Evolutionary conservation across 92 coral and sea anemone species (phyloP), one percentile per base, ranked within the genome.

Genomic region (Porites divaricata): DNA sequence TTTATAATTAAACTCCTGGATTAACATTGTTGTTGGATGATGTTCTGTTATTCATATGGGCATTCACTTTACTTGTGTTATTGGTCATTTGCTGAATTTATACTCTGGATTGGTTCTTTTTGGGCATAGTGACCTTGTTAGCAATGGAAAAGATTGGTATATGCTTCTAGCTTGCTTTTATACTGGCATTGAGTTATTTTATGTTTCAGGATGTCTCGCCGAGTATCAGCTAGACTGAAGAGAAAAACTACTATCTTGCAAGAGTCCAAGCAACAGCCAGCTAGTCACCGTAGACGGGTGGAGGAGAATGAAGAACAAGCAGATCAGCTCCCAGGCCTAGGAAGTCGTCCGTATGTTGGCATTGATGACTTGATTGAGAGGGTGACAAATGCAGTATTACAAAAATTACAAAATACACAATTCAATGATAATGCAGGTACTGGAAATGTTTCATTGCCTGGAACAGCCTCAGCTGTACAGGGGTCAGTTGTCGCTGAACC

Each of bases 401-500:
- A 4, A 64, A 64, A 64, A 64, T 22, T 64, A 20, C 28, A 20
- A 64, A 35, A 35, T 35, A 64, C 12, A 19, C 28, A 19, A 64
- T 19, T 14, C 13, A 53, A 61, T 61, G 19, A 1, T 11, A 15
- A 64, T 64, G 50, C 69, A 77, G 81, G 81, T 77, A 77, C 23
- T 58, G 12, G 21, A 21, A 14, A 58, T 21, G 22, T 45, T 64
- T 64, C 25, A 4, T 21, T 49, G 15, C 63, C 66, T 53, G 17
- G 5, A 63, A 6, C 80, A 76, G 80, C 50, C 8, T 8, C 63
- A 53, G 20, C 63, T 75, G 80, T 75, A 75, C 80, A 75, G 61
- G 80, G 67, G 67, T 74, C 63, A 51, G 63, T 45, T 75, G 59
- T n/a, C 19, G 79, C 62, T 75, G 79, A 20, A 15, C 6, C 48